These are phyloP conservation scores for Drosophila willistoni DNA, from an alignment of 1,140 invertebrate genomes.

Conservation along the genomic window DNA sequence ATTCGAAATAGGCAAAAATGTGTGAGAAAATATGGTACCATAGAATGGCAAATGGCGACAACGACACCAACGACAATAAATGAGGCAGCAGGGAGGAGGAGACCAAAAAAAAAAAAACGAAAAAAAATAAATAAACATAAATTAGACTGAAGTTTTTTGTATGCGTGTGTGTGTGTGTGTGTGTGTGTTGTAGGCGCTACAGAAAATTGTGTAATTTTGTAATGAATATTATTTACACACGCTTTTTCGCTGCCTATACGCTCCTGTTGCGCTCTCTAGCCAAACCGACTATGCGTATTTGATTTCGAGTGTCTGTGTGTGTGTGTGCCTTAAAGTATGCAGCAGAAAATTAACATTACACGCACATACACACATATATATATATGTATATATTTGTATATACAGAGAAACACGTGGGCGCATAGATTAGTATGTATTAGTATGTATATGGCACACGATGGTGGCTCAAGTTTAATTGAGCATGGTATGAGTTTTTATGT, in stretches of 20 bases:
- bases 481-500: slow-evolving; percentile 55
- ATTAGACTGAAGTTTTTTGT: slow-evolving; percentile 31
- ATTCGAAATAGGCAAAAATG: slow-evolving; percentile 50
- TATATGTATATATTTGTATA: no score
- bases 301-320: slow-evolving; percentile 2
- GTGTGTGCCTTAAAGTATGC: slow-evolving; percentile 36
- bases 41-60: slow-evolving; percentile 21
- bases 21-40: not conserved
- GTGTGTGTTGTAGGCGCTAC: slow-evolving; percentile 14
- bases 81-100: slow-evolving; percentile 14
- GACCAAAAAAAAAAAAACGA: slow-evolving; percentile 14
- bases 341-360: slow-evolving; percentile 49
- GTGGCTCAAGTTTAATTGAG: slow-evolving; percentile 68
- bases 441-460: slow-evolving; percentile 59
- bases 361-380: not conserved
- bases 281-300: not conserved
- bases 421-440: slow-evolving; percentile 63
- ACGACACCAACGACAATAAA: slow-evolving; percentile 31
- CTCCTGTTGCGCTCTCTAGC: slow-evolving; percentile 7
- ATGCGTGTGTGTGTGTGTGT: not conserved
- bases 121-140: slow-evolving; percentile 33
- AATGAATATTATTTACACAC: slow-evolving; percentile 77
- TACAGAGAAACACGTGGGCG: slow-evolving; percentile 18
- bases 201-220: slow-evolving; percentile 69
- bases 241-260: slow-evolving; percentile 22